Conservation (phyloP, 1,140 invertebrate species). For the Trinorchestia longiramus region DNA sequence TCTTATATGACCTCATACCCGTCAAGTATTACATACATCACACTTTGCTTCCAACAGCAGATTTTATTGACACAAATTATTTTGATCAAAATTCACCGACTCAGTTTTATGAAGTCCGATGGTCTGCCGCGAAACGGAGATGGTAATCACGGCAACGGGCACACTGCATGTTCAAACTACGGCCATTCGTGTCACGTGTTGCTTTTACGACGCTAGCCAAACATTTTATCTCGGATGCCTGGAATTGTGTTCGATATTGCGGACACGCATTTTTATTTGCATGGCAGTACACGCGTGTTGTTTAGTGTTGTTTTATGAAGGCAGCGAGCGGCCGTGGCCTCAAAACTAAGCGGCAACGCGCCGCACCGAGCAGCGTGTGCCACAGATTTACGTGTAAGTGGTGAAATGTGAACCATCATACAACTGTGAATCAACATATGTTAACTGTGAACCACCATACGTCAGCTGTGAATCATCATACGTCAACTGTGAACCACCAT, state of each 20-base stretch:
- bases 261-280: not conserved
- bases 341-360: not conserved
- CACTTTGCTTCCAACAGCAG: not conserved
- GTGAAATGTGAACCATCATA: no score
- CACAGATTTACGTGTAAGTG: no score
- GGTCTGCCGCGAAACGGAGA: not conserved
- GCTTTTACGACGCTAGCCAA: not conserved
- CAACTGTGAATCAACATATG: no score
- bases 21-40: not conserved
- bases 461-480: no score
- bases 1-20: not conserved
- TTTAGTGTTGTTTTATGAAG: not conserved
- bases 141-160: not conserved
- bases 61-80: not conserved
- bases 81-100: not conserved
- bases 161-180: not conserved
- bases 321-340: not conserved
- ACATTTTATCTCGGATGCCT: not conserved
- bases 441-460: no score
- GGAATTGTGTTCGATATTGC: not conserved
- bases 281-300: not conserved
- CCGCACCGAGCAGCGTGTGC: not conserved
- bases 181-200: slow-evolving; percentile 5
- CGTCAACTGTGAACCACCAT: no score
- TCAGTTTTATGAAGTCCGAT: not conserved